phyloP scores from a whole-genome alignment of 2,888 invertebrate genomes.

The Electrophaes corylata region DNA sequence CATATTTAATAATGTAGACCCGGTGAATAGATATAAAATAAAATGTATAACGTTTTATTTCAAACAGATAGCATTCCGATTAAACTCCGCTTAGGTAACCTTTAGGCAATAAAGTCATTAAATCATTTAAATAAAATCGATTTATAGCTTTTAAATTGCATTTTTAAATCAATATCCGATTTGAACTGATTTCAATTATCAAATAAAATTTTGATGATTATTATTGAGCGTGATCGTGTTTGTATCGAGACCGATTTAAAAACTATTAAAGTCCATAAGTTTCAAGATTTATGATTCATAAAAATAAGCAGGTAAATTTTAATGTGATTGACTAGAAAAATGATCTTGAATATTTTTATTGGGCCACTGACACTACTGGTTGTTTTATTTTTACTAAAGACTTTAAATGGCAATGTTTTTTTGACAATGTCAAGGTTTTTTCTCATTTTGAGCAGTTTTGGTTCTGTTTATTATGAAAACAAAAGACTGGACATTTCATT shows the following conservation, averaged over 20 bases:
- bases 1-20: neutral
- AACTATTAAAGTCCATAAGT: constrained; percentile 21
- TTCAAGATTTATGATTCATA: constrained; percentile 23
- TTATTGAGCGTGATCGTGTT: constrained; percentile 27
- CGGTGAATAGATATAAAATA: neutral
- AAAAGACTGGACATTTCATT: too few relatives aligned
- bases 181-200: constrained; percentile 24
- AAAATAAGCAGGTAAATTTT: constrained; percentile 16
- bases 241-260: constrained; percentile 31
- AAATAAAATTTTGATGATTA: constrained; percentile 24
- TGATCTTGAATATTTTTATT: constrained; percentile 5
- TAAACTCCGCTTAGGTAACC: neutral
- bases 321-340: constrained; percentile 13
- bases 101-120: constrained; percentile 24
- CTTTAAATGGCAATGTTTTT: neutral
- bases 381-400: neutral
- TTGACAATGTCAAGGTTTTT: constrained; percentile 10
- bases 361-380: constrained; percentile 8
- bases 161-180: constrained; percentile 33
- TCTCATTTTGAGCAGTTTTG: neutral
- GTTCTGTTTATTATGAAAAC: neutral
- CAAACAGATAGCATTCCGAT: neutral
- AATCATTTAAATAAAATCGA: constrained; percentile 23
- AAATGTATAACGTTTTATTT: neutral
- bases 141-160: constrained; percentile 34